Evolutionary conservation across 2,113 vertebrate genomes (phyloP), one percentile per base, ranked within the genome.

Genomic region (Pimephales promelas): DNA sequence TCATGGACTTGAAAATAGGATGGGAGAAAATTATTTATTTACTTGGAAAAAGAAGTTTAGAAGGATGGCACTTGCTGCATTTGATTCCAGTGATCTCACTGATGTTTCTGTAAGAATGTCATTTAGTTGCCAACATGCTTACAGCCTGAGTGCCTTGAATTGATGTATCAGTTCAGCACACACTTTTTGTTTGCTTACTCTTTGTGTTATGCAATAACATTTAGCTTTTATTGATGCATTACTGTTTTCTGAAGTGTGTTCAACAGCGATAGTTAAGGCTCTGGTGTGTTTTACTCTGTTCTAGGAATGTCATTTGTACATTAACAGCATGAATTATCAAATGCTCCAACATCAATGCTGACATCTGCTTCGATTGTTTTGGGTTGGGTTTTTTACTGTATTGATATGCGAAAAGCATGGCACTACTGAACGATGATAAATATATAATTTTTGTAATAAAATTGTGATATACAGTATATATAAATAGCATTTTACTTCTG

Each of bases 81-180:
- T 90, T 89, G 87, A 89, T 88, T 86, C 89, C 62, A 87, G 90
- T 24, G 90, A 92, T 91, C 68, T 92, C 93, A 92, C 84, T 88
- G 88, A 90, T 93, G 89, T 92, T 93, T 90, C 91, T 92, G 92
- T 93, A 89, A 90, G 92, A 94, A 94, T 92, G 90, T 92, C 80
- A 84, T 94, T 92, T 36, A 92, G 92, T 93, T 94, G 95, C 95
- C 95, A 93, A 95, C 92, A 91, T 92, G 89, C 92, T 94, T 92
- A 88, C 88, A 89, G 95, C 95, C 95, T 93, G 94, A 92, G 94
- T 95, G 95, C 95, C 96, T 96, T 92, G 93, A 96, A 94, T 95
- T 92, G 94, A 93, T 92, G 88, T 90, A 77, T 86, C 90, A 85
- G 91, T 92, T 92, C 90, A 88, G 91, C 92, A 90, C 91, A 68